Percentiles rank a stretch among this genome's conserved stretches.
phyloP scores from a whole-genome alignment of 2,113 vertebrate species.

The Trochalopteron elliotii region DNA sequence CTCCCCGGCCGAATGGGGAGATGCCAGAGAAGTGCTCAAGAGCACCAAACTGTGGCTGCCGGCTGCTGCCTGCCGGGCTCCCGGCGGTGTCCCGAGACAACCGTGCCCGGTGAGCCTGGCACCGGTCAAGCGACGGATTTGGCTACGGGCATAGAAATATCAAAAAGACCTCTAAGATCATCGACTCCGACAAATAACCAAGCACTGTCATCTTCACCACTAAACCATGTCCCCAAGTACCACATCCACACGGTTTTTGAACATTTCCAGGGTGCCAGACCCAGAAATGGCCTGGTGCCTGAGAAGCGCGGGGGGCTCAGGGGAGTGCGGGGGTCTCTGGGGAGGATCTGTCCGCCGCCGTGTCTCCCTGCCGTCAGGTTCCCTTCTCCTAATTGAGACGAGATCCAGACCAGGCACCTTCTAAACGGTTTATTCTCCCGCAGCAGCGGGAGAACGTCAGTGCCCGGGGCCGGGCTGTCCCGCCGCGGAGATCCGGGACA shows the following conservation, averaged over 20 bases:
- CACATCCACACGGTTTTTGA: not conserved
- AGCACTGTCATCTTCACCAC: not conserved
- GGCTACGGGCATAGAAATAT: not conserved
- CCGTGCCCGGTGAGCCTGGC: not conserved
- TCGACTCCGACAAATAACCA: not conserved
- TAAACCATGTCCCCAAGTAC: too few relatives aligned
- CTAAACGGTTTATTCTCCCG: not conserved
- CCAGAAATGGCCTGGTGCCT: not conserved
- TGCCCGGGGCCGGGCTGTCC: not conserved
- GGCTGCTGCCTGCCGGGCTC: not conserved
- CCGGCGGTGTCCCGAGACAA: not conserved
- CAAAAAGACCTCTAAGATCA: not conserved
- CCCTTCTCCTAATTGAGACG: not conserved
- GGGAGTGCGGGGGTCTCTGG: not conserved
- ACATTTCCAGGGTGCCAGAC: not conserved
- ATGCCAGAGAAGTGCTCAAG: accelerated
- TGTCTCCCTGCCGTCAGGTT: not conserved
- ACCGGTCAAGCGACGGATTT: accelerated
- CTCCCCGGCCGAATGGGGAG: accelerated
- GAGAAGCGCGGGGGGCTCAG: accelerated
- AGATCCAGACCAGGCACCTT: conserved; percentile 3
- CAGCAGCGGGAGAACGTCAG: not conserved
- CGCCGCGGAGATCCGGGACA: not conserved
- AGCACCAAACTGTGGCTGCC: accelerated
- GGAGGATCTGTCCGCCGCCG: not conserved